These are phyloP conservation scores for Mionectes macconnelli DNA, from an alignment of 2,113 vertebrate species.

Conservation along the genomic window DNA sequence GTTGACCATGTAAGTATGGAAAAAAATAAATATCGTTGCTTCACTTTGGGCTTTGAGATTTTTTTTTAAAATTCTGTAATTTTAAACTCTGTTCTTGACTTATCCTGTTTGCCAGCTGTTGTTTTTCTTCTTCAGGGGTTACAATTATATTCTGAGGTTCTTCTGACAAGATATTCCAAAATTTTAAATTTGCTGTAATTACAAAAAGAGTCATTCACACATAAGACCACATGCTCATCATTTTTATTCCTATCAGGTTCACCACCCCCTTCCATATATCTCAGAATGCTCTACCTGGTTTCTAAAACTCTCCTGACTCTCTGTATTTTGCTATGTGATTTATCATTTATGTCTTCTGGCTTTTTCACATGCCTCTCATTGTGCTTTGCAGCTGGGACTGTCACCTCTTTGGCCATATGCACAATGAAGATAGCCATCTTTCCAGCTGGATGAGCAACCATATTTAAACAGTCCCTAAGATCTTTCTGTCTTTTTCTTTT, in stretches of 20 bases:
- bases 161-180: not conserved
- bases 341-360: not conserved
- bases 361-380: not conserved
- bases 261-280: not conserved
- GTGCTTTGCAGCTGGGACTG: not conserved
- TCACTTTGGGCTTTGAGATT: not conserved
- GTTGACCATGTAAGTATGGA: not conserved
- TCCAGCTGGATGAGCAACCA: not conserved
- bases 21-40: not conserved
- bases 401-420: not conserved
- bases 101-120: not conserved
- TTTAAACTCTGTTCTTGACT: not conserved
- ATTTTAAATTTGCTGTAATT: not conserved
- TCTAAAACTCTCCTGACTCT: not conserved
- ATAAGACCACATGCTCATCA: fast-evolving
- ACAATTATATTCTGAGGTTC: not conserved
- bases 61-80: not conserved
- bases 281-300: not conserved
- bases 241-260: not conserved
- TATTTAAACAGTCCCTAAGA: not conserved
- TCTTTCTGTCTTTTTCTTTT: no score
- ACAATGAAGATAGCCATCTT: not conserved
- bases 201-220: not conserved
- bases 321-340: not conserved
- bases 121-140: not conserved